Evolutionary conservation across 2,113 vertebrate species (phyloP), one percentile per base, ranked within the genome.

Genomic region (Tiliqua scincoides): DNA sequence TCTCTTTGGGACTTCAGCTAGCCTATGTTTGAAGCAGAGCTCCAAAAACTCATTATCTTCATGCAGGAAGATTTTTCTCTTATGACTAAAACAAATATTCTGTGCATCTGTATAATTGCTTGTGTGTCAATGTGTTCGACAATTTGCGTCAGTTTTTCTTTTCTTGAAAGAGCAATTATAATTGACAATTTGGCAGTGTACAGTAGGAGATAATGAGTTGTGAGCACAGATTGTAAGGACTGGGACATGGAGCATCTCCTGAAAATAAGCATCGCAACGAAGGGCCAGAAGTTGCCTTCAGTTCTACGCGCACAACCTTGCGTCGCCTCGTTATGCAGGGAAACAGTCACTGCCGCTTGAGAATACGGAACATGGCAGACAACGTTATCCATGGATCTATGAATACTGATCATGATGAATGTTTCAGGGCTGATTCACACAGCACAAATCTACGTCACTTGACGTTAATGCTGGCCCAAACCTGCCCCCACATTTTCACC

Each of bases 161-260:
- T 2, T 88, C 87, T 87, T 89, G 0, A 84, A 82, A 81, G 23
- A 79, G 32, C 70, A 87, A 84, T 89, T 91, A 25, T 88, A 90
- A 92, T 87, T 93, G 90, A 82, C 87, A 93, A 73, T 89, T 94
- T 94, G 91, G 91, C 90, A 93, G 85, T 90, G 54, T 77, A 54
- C 89, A 89, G 71, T 83, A 84, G 75, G 86, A 95, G 32, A 68
- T 92, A 93, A 90, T 92, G 86, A 94, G 83, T 71, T 73, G 88
- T 87, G 89, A 91, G 90, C 88, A 93, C 92, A 93, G 71, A 7
- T 71, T 92, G 87, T 91, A 68, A 88, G 5, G 21, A 71, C 92
- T 92, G 89, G 79, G 68, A 65, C 82, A 82, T 75, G 73, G 89
- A 88, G 18, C 91, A 87, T 84, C 40, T 77, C 78, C 5, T 9